Evolutionary conservation across 1,140 invertebrate genomes (phyloP), one percentile per base, ranked within the genome.

Genomic region (Leucophenga varia): DNA sequence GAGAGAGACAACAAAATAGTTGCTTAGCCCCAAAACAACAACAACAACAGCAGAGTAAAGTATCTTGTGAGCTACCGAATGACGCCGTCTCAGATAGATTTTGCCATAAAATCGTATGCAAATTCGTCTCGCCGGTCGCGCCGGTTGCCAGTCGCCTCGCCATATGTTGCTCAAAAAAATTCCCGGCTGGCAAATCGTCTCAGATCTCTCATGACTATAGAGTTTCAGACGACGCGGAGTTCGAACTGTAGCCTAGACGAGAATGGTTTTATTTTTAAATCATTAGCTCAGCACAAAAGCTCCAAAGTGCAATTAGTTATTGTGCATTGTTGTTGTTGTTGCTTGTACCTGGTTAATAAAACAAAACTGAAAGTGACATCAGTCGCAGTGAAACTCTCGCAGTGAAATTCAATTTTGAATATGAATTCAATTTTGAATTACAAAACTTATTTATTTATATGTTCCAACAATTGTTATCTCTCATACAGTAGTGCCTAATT

Each of bases 191-290:
- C 44, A 25, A 32, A 25, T 22, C 36, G 8, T 2, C 16, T 18
- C 16, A 19, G 41, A 18, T n/a, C n/a, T n/a, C n/a, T n/a, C n/a
- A n/a, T n/a, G n/a, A n/a, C n/a, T n/a, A n/a, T n/a, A n/a, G n/a
- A n/a, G 28, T 20, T 22, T 30, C 25, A 9, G 31, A 14, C 43
- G n/a, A n/a, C n/a, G n/a, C n/a, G 19, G 16, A 21, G 20, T 35
- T 34, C 54, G 47, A 58, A 43, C 50, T 63, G 59, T 56, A 6
- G 59, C 45, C 34, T 21, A 59, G 42, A 36, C 37, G 25, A 13
- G 9, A 34, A 34, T 41, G n/a, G n/a, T n/a, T n/a, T 56, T 65
- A 65, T 67, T 67, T 63, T 50, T 65, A 67, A 67, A 59, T 49
- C 46, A 65, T 67, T 63, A 65, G 43, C 64, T 67, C 61, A 56